Percentiles rank a stretch among this genome's conserved stretches.
Evolutionary conservation across 30 jellyfish, hydroid and myxozoan species (phyloP).

Genomic region (Turritopsis dohrnii): DNA sequence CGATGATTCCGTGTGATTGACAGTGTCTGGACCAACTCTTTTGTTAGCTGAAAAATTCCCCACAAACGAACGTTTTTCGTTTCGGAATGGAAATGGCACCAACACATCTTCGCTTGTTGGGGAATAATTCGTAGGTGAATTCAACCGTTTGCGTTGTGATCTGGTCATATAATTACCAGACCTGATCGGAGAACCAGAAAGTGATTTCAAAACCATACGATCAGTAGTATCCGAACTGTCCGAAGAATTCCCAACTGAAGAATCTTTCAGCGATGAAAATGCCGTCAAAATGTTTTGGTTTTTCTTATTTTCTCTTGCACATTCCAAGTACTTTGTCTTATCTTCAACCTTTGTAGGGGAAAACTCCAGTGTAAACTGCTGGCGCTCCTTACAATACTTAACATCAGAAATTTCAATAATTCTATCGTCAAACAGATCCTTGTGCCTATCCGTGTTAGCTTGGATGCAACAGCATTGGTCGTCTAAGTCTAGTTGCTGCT

Average conservation of each 20-base stretch:
- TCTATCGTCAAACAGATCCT: not conserved
- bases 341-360: not conserved
- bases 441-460: not conserved
- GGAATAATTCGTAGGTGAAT: not conserved
- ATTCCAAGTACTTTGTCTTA: not conserved
- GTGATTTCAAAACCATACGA: too few species aligned
- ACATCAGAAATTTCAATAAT: not conserved
- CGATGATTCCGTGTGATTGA: too few species aligned
- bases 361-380: not conserved
- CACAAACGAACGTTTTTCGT: too few species aligned
- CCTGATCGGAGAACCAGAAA: not conserved
- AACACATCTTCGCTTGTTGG: not conserved
- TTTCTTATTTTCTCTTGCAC: not conserved
- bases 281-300: not conserved
- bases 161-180: not conserved
- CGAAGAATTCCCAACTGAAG: not conserved
- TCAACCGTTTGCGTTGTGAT: not conserved
- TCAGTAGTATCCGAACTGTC: too few species aligned
- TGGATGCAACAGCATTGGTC: not conserved
- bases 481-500: not conserved
- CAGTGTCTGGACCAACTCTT: too few species aligned
- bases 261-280: not conserved
- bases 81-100: too few species aligned
- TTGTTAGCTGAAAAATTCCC: too few species aligned
- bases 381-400: not conserved